phyloP scores from a whole-genome alignment of 2,888 invertebrate species.

The Ephialtes manifestator region DNA sequence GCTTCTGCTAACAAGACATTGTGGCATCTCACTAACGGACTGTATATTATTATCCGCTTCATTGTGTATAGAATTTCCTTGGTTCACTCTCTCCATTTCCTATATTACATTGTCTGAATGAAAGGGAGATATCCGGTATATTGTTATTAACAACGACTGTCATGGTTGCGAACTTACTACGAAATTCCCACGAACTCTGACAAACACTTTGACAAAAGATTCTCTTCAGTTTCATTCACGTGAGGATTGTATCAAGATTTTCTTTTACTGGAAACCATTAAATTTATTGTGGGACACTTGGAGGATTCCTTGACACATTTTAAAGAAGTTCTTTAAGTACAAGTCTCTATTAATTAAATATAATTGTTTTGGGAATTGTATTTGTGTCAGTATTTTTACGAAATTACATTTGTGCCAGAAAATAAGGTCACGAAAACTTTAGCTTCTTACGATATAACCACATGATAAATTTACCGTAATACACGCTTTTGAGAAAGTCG shows the following conservation, averaged over 20 bases:
- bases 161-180: slow-evolving; percentile 15
- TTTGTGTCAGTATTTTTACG: not conserved
- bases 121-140: slow-evolving; percentile 27
- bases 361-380: not conserved
- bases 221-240: slow-evolving; percentile 33
- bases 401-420: too few species aligned
- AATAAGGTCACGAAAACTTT: too few species aligned
- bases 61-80: slow-evolving; percentile 29
- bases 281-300: not conserved
- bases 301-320: not conserved
- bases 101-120: slow-evolving; percentile 27
- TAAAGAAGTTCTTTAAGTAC: not conserved
- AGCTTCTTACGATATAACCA: too few species aligned
- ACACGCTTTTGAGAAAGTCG: too few species aligned
- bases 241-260: slow-evolving; percentile 30
- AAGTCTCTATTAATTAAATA: not conserved
- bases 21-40: slow-evolving; percentile 22
- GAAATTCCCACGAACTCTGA: slow-evolving; percentile 37
- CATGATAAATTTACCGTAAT: too few species aligned
- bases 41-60: slow-evolving; percentile 28
- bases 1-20: slow-evolving; percentile 30
- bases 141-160: slow-evolving; percentile 20
- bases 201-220: not conserved
- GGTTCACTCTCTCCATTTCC: slow-evolving; percentile 13
- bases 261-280: slow-evolving; percentile 9